Percentiles rank a stretch among this genome's conserved stretches.
These are phyloP conservation scores for Drosophila nigritarsus DNA, from an alignment of 2,888 invertebrate species.

Conservation along the genomic window DNA sequence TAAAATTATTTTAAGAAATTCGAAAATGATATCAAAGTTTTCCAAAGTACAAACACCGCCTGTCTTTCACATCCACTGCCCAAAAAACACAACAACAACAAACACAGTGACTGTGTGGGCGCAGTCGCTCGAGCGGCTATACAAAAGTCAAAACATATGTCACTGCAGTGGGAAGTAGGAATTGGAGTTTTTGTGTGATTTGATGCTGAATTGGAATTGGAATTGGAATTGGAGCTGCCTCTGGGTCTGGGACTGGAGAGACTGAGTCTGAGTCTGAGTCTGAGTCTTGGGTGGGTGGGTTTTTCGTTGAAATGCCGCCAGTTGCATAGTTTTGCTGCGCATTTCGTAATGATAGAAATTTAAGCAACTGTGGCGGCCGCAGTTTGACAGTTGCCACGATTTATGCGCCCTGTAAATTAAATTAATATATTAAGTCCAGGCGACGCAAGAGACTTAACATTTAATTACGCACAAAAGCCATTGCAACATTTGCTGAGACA, in stretches of 20 bases:
- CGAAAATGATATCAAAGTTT: neutral
- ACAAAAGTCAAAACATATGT: slow-evolving; percentile 66
- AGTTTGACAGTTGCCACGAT: slow-evolving; percentile 55
- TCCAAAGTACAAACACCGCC: slow-evolving; percentile 28
- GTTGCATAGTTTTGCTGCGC: slow-evolving; percentile 45
- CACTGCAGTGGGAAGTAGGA: slow-evolving; percentile 53
- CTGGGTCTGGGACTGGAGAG: slow-evolving; percentile 2
- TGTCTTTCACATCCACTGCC: slow-evolving; percentile 29
- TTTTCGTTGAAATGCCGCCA: slow-evolving; percentile 14
- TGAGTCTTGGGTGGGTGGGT: slow-evolving; percentile 57
- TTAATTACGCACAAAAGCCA: slow-evolving; percentile 75
- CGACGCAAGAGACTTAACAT: slow-evolving; percentile 52
- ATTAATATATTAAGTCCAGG: slow-evolving; percentile 68
- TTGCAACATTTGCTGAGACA: slow-evolving; percentile 63
- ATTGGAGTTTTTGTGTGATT: slow-evolving; percentile 14
- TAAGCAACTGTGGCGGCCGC: slow-evolving; percentile 36
- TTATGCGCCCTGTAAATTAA: slow-evolving; percentile 67
- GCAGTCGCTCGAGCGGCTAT: slow-evolving; percentile 33
- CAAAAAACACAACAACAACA: neutral
- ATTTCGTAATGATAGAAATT: slow-evolving; percentile 74
- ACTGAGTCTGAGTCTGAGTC: slow-evolving; percentile 42
- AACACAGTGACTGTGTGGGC: slow-evolving; percentile 58
- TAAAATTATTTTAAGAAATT: neutral
- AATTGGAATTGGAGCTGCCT: slow-evolving; percentile 18
- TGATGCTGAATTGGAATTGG: neutral